Evolutionary conservation across 2,888 invertebrate genomes (phyloP).

Genomic region (Himalopsyche anomala): DNA sequence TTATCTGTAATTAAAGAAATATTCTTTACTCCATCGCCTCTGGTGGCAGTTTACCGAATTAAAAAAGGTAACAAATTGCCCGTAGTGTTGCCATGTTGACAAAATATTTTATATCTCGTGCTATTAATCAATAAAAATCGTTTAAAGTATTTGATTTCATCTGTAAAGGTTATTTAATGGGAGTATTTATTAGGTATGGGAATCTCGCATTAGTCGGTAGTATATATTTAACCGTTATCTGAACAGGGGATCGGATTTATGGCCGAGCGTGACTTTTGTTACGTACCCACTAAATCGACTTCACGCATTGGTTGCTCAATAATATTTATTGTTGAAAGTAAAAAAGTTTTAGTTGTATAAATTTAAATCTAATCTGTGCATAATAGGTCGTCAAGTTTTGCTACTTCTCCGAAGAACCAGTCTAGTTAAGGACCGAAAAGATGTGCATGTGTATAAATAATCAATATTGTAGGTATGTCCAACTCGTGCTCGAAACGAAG

Average conservation of each 20-base stretch:
- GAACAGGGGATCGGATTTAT: conserved; percentile 32
- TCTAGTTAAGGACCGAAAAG: too few species aligned
- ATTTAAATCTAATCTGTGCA: too few species aligned
- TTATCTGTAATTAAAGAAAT: conserved; percentile 10
- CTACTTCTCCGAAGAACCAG: too few species aligned
- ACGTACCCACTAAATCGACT: conserved; percentile 17
- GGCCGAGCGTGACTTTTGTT: conserved; percentile 26
- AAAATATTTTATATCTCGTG: neutral
- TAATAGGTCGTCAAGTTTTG: too few species aligned
- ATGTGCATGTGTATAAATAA: too few species aligned
- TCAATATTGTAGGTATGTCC: too few species aligned
- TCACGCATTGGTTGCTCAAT: conserved; percentile 9
- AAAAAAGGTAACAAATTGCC: conserved; percentile 18
- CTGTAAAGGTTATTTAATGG: conserved; percentile 25
- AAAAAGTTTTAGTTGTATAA: too few species aligned
- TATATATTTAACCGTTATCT: conserved; percentile 38
- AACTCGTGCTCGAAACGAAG: too few species aligned
- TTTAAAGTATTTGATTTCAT: conserved; percentile 38
- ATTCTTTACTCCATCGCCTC: neutral
- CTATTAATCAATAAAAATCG: conserved; percentile 22
- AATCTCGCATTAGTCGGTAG: conserved; percentile 38
- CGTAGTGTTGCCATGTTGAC: conserved; percentile 31
- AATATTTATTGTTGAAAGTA: neutral
- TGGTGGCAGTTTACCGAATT: neutral
- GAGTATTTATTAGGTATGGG: conserved; percentile 31